phyloP scores from a whole-genome alignment of 2,113 vertebrate genomes.

The Pristiophorus japonicus region DNA sequence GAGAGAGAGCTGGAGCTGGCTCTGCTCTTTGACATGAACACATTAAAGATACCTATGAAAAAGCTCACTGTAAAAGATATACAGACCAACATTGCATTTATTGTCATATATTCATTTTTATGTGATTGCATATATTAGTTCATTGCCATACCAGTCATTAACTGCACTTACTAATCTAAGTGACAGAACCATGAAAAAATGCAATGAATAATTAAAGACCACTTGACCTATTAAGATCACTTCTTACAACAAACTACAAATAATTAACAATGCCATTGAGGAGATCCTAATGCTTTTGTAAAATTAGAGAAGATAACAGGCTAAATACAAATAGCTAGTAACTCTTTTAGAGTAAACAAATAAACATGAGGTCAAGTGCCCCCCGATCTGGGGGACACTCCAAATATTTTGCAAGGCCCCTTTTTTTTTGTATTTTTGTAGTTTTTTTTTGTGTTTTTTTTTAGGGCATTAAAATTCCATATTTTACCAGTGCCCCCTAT shows the following conservation, averaged over 20 bases:
- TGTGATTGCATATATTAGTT: neutral
- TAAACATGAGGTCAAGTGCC: too few relatives aligned
- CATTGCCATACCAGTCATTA: neutral
- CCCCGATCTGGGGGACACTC: too few relatives aligned
- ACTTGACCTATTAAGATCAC: neutral
- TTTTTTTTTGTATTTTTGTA: too few relatives aligned
- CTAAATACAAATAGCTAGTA: neutral
- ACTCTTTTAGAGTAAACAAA: too few relatives aligned
- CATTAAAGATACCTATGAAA: neutral
- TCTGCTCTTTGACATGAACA: neutral
- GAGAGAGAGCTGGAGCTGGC: neutral
- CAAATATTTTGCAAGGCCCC: too few relatives aligned
- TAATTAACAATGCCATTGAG: neutral
- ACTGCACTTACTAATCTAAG: neutral
- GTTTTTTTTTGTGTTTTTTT: too few relatives aligned
- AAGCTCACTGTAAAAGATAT: neutral
- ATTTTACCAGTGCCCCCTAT: too few relatives aligned
- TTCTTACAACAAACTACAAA: neutral
- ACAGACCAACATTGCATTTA: neutral
- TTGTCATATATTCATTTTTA: constrained; percentile 6
- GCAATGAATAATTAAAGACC: neutral
- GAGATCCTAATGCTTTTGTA: neutral
- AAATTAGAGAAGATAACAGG: neutral
- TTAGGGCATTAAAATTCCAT: too few relatives aligned
- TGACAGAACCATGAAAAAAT: neutral